These are phyloP conservation scores for Spinus olivaceus DNA, from an alignment of 2,797 vertebrate species.

Conservation along the genomic window DNA sequence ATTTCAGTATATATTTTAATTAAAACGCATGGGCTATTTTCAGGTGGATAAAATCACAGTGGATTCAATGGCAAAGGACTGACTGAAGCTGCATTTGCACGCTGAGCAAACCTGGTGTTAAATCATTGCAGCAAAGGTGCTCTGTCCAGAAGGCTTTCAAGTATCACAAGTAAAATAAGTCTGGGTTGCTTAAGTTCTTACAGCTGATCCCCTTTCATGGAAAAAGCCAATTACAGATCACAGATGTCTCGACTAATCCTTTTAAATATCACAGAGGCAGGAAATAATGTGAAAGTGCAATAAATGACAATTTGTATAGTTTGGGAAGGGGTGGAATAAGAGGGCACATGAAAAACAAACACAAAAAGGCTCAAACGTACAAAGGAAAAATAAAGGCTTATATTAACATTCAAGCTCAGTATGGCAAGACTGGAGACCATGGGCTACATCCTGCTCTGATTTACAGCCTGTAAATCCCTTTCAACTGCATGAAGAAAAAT, in stretches of 20 bases:
- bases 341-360: constrained; percentile 43
- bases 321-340: constrained; percentile 17
- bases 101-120: constrained; percentile 29
- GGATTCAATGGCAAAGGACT: constrained; percentile 17
- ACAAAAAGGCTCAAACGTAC: constrained; percentile 16
- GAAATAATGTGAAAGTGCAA: constrained; percentile 60
- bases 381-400: constrained; percentile 50
- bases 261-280: constrained; percentile 70
- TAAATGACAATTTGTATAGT: constrained; percentile 59
- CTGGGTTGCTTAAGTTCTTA: constrained; percentile 69
- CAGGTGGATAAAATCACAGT: constrained; percentile 46
- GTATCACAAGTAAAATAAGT: constrained; percentile 60
- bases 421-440: background rate
- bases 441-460: constrained; percentile 39
- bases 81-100: background rate
- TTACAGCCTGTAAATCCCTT: constrained; percentile 52
- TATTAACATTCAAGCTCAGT: constrained; percentile 17
- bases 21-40: constrained; percentile 39
- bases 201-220: constrained; percentile 58
- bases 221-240: constrained; percentile 70
- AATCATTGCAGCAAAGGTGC: constrained; percentile 54
- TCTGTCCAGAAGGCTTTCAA: constrained; percentile 58
- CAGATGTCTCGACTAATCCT: constrained; percentile 65
- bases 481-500: constrained; percentile 51
- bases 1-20: constrained; percentile 42